Conservation (phyloP, 1,140 invertebrate species). For the Teleopsis dalmanni region DNA sequence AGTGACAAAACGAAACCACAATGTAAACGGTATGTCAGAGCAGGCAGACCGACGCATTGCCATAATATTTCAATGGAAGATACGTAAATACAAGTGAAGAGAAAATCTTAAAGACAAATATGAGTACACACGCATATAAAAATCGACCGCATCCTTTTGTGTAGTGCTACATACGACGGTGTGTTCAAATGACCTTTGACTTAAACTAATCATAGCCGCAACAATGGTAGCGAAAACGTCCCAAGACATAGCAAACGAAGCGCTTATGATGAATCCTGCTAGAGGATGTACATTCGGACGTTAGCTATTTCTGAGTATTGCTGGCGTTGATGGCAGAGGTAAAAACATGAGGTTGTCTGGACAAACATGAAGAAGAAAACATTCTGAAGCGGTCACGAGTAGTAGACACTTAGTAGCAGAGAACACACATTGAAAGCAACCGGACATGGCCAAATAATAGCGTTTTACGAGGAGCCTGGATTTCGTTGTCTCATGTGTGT, state of each 20-base stretch:
- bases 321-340: not conserved
- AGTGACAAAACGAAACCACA: conserved; percentile 30
- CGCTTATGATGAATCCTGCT: conserved; percentile 7
- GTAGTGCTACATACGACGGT: not conserved
- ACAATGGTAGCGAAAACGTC: not conserved
- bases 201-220: too few species aligned
- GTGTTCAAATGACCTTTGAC: conserved; percentile 17
- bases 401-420: too few species aligned
- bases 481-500: too few species aligned
- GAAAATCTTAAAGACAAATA: conserved; percentile 45
- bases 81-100: conserved; percentile 12
- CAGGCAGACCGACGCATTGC: conserved; percentile 41
- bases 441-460: not conserved
- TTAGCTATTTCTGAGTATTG: conserved; percentile 2
- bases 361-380: conserved; percentile 29
- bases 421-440: not conserved
- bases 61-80: conserved; percentile 9
- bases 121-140: not conserved
- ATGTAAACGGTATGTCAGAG: conserved; percentile 10
- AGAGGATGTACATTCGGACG: conserved; percentile 18
- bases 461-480: too few species aligned
- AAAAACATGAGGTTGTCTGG: conserved; percentile 41
- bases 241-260: not conserved
- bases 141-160: conserved; percentile 8
- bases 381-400: too few species aligned